Percentiles rank a stretch among this genome's conserved stretches.
phyloP scores from a whole-genome alignment of 2,113 vertebrate genomes.

The Cricetomys ansorgei region DNA sequence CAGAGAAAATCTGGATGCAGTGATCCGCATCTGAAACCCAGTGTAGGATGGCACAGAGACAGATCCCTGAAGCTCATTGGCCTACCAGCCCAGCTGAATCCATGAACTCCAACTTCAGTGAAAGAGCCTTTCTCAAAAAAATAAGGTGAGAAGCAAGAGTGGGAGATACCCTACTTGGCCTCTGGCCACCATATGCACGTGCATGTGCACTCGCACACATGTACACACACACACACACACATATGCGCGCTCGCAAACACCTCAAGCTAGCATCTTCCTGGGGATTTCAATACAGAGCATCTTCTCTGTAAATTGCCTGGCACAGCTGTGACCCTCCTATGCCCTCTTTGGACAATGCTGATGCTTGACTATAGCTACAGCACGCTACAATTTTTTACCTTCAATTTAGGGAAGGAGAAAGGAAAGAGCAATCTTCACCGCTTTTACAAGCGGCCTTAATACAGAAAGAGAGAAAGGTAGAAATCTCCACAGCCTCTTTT shows the following conservation, averaged over 20 bases:
- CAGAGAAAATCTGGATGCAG: not conserved
- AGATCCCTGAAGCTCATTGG: not conserved
- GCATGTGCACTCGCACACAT: not conserved
- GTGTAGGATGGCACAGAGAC: not conserved
- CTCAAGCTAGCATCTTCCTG: too few species aligned
- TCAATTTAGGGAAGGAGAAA: too few species aligned
- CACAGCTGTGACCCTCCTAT: fast-evolving
- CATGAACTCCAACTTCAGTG: not conserved
- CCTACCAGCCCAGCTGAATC: not conserved
- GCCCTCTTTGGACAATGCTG: not conserved
- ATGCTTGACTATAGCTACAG: too few species aligned
- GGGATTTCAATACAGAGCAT: not conserved
- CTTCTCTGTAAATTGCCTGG: not conserved
- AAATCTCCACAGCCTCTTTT: too few species aligned
- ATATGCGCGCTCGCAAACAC: not conserved
- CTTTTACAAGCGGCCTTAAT: too few species aligned
- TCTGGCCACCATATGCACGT: not conserved
- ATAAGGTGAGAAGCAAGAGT: not conserved
- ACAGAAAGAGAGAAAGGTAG: too few species aligned
- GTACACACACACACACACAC: not conserved
- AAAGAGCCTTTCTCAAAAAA: not conserved
- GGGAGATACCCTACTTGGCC: not conserved
- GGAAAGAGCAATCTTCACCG: too few species aligned
- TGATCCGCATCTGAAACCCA: not conserved
- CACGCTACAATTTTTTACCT: too few species aligned